A percentile compares a stretch with the other conserved stretches of the same genome.
These are phyloP conservation scores for Tragopan temminckii DNA, from an alignment of 2,797 vertebrate genomes.

Conservation along the genomic window DNA sequence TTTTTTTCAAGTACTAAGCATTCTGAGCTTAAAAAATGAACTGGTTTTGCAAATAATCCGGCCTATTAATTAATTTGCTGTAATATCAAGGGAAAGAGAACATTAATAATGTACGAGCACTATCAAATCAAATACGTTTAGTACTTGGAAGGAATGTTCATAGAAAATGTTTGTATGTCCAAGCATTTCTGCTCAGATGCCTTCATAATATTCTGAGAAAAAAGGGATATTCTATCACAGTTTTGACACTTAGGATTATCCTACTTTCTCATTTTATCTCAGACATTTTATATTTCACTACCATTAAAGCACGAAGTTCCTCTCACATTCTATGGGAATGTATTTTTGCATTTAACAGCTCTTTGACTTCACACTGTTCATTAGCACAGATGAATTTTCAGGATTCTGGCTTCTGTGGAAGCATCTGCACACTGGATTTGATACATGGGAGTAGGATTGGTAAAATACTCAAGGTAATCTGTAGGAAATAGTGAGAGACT, in stretches of 20 bases:
- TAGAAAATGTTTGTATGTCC: neutral
- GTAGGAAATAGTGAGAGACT: neutral
- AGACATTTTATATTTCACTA: neutral
- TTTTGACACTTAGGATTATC: neutral
- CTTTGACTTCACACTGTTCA: rapidly evolving
- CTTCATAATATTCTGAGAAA: neutral
- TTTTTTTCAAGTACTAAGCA: neutral
- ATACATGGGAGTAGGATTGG: rapidly evolving
- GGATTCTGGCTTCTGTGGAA: neutral
- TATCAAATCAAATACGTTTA: neutral
- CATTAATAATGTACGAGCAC: neutral
- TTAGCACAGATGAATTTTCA: neutral
- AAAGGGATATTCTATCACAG: neutral
- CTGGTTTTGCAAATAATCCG: neutral
- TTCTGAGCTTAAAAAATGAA: neutral
- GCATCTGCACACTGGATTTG: neutral
- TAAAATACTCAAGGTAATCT: neutral
- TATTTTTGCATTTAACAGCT: rapidly evolving
- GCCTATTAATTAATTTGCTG: neutral
- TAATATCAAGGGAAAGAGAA: neutral
- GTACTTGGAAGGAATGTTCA: neutral
- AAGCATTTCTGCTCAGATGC: neutral
- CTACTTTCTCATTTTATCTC: neutral
- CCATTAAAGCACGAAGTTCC: neutral
- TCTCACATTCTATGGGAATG: neutral